A percentile compares a stretch with the other conserved stretches of the same genome.
Conservation (phyloP, 2,113 vertebrate genomes). For the Passer domesticus region DNA sequence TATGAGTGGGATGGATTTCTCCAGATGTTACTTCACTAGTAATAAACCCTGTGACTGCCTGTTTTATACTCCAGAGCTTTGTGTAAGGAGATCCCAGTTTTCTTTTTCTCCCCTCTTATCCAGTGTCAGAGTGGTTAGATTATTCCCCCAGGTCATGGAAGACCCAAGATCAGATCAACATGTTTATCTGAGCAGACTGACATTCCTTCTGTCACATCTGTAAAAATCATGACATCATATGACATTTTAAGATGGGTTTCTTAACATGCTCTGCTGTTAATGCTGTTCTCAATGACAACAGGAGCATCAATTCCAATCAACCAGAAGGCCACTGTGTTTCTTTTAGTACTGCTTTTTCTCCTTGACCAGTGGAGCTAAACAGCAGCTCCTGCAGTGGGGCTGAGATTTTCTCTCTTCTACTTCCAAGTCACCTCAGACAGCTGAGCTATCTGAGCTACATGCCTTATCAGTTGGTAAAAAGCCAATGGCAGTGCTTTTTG, state of each 20-base stretch:
- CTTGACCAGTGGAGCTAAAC: background rate
- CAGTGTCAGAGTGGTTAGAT: background rate
- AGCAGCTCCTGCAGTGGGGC: background rate
- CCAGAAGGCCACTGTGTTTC: background rate
- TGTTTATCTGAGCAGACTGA: background rate
- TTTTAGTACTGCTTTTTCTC: background rate
- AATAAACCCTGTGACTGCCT: background rate
- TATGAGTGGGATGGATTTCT: background rate
- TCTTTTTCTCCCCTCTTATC: background rate
- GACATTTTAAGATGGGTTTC: background rate
- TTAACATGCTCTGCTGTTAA: background rate
- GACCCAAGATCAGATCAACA: background rate
- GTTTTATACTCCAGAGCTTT: background rate
- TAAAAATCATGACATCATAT: background rate
- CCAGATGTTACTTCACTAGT: background rate
- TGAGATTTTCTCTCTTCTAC: background rate
- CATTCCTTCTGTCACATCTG: background rate
- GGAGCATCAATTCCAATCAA: background rate
- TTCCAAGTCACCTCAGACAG: background rate
- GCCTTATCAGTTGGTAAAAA: constrained; percentile 5
- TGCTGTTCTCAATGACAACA: background rate
- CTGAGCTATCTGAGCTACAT: background rate
- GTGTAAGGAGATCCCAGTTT: background rate
- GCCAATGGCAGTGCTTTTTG: background rate
- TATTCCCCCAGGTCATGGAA: background rate